Percentiles rank a stretch among this genome's conserved stretches.
Conservation (phyloP, 2,888 invertebrate genomes). For the Campopleginae sp. region DNA sequence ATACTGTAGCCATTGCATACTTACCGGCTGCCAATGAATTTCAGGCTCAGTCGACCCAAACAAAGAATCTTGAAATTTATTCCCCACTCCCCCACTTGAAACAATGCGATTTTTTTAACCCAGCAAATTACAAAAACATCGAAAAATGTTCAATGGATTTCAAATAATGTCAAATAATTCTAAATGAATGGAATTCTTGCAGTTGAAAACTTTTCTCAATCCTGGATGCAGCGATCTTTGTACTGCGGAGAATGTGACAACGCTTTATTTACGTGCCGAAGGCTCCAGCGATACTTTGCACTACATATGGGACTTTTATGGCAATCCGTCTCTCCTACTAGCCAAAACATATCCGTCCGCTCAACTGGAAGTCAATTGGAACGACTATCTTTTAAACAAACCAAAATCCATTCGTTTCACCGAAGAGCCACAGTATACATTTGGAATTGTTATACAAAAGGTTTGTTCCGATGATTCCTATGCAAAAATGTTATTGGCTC, state of each 20-base stretch:
- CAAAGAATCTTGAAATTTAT: no score
- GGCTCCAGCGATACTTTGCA: conserved; percentile 87
- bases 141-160: background rate
- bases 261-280: conserved; percentile 86
- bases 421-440: conserved; percentile 85
- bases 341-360: conserved; percentile 85
- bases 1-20: no score
- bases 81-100: no score
- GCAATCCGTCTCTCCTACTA: conserved; percentile 86
- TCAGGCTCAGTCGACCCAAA: no score
- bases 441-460: conserved; percentile 87
- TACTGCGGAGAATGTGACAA: conserved; percentile 79
- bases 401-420: conserved; percentile 83
- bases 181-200: conserved; percentile 50
- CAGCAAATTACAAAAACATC: background rate
- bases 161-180: background rate
- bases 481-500: background rate
- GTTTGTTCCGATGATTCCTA: conserved; percentile 80
- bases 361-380: conserved; percentile 85
- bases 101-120: background rate
- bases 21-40: no score
- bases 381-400: conserved; percentile 77
- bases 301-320: conserved; percentile 89
- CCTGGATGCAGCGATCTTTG: conserved; percentile 81
- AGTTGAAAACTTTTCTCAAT: conserved; percentile 79